These are phyloP conservation scores for Endotricha flammealis DNA, from an alignment of 2,888 invertebrate genomes.

Conservation along the genomic window DNA sequence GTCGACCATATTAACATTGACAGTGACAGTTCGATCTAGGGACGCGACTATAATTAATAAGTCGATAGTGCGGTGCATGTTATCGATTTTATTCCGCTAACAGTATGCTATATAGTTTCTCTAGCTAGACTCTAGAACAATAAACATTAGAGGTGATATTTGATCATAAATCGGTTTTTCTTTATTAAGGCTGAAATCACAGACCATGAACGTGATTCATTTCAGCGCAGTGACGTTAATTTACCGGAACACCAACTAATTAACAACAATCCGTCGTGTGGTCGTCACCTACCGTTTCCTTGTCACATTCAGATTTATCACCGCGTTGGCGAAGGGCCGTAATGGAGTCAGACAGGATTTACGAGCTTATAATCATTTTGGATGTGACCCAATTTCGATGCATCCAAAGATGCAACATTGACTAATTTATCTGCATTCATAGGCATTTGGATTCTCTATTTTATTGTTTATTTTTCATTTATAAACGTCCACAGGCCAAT, in stretches of 20 bases:
- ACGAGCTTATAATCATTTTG: conserved; percentile 19
- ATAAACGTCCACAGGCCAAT: neutral
- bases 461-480: neutral
- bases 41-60: no score
- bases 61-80: no score
- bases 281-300: neutral
- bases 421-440: neutral
- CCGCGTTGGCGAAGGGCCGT: neutral
- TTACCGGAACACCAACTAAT: neutral
- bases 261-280: neutral
- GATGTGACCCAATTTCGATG: conserved; percentile 20
- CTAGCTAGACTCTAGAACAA: no score
- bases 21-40: no score
- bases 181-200: no score
- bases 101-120: no score
- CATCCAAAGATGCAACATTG: neutral
- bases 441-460: neutral
- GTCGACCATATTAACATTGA: no score
- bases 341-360: conserved; percentile 9
- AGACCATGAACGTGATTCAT: neutral
- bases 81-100: no score
- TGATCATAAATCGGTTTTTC: no score
- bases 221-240: neutral
- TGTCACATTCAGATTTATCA: conserved; percentile 1
- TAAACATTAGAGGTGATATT: no score